Conservation (phyloP, 2,888 invertebrate species). For the Mythimna ferrago region DNA sequence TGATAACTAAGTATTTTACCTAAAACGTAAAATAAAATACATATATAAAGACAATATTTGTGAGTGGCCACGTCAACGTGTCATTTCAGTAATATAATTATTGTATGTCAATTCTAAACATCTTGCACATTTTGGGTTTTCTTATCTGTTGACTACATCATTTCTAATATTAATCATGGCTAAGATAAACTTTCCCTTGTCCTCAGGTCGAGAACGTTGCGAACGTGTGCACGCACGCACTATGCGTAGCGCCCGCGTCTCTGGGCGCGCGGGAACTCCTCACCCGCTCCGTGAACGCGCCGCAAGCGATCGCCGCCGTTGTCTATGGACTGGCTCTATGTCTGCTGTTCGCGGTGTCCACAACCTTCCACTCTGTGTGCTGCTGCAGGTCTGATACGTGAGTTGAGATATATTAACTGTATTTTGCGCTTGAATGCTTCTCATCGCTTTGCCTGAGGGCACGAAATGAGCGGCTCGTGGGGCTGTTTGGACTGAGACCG, state of each 20-base stretch:
- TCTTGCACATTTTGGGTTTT: too few relatives aligned
- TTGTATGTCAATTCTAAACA: too few relatives aligned
- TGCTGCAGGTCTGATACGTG: conserved; percentile 91
- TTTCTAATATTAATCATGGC: background rate
- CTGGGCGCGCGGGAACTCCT: conserved; percentile 94
- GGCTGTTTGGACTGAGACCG: too few relatives aligned
- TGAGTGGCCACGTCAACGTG: too few relatives aligned
- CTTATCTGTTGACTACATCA: too few relatives aligned
- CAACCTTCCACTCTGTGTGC: conserved; percentile 97
- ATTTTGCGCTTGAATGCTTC: conserved; percentile 32
- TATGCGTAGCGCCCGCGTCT: conserved; percentile 97
- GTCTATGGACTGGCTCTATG: conserved; percentile 97
- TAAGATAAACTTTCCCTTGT: conserved; percentile 1
- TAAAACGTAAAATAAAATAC: too few relatives aligned
- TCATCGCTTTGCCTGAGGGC: conserved; percentile 8
- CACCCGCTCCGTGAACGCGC: conserved; percentile 93
- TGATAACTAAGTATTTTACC: too few relatives aligned
- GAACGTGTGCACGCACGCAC: conserved; percentile 97
- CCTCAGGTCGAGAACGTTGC: conserved; percentile 96
- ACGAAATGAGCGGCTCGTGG: background rate
- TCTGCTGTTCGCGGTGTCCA: conserved; percentile 96
- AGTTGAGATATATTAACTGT: conserved; percentile 66
- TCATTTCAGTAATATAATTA: too few relatives aligned
- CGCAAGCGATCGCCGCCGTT: conserved; percentile 95
- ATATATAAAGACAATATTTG: too few relatives aligned